Base-by-base conservation (phyloP, 2,113 vertebrate species). In the Lota lota region DNA sequence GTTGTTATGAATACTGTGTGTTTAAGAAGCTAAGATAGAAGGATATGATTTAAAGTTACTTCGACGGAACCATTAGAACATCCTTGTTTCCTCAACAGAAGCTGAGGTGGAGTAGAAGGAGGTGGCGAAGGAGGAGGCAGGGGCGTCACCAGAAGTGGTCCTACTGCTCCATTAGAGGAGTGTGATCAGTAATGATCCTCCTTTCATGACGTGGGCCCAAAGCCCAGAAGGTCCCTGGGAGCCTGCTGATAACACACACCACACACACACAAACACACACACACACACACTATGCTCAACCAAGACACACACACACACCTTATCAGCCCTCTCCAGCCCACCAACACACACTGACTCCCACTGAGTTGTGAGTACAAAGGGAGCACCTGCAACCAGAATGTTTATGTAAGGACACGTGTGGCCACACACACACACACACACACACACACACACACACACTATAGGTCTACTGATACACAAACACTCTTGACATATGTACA, bases 311-410 rank as follows among this genome's bases (percentile, higher is more conserved):
- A 68, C 71, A 58, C 61, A 61, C 40, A 51, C 67, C 80, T 88
- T 88, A 88, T 90, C 85, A 78, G 85, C 62, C 80, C 66, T 70
- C 75, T 80, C 77, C 87, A 90, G 88, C 83, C 72, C 75, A 70
- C 66, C 78, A 47, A 47, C 82, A 75, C 16, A 28, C 68, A 80
- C 78, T 62, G 33, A 19, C 28, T 77, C 72, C 70, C 73, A 68
- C 73, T 60, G 61, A 19, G 17, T 5, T 36, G 17, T 28, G 61
- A 63, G 59, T 61, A 11, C 20, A 21, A 11, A 61, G 15, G 17
- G 6, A n/a, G 28, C 28, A 40, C 33, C 28, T 33, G 21, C 61
- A 22, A 17, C 15, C 15, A 28, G 61, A 62, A 62, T 16, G 18
- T 8, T 22, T 62, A 62, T 24, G 28, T 36, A 20, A 40, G 57